A percentile compares a stretch with the other conserved stretches of the same genome.
phyloP scores from a whole-genome alignment of 2,888 invertebrate species.

The Caenorhabditis sp. region DNA sequence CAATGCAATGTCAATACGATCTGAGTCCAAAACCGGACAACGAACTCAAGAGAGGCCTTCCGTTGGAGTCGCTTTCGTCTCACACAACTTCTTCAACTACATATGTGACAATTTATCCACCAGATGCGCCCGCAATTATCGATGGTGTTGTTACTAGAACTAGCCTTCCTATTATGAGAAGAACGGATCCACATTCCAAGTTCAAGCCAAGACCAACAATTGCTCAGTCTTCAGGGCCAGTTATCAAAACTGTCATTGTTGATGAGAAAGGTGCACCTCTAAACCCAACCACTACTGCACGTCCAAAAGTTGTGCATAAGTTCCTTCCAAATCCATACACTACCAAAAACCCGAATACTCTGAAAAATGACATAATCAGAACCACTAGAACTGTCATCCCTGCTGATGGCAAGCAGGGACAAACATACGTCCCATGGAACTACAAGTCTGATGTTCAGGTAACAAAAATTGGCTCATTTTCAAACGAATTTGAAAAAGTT shows the following conservation, averaged over 20 bases:
- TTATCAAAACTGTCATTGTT: conserved; percentile 53
- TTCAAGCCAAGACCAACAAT: conserved; percentile 42
- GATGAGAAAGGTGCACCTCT: conserved; percentile 40
- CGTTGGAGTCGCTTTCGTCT: conserved; percentile 29
- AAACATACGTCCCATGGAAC: conserved; percentile 57
- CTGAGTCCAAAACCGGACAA: conserved; percentile 34
- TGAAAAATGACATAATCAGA: conserved; percentile 42
- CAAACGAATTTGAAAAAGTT: too few relatives aligned
- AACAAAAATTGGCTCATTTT: too few relatives aligned
- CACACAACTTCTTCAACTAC: conserved; percentile 35
- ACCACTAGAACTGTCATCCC: conserved; percentile 51
- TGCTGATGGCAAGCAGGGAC: conserved; percentile 31
- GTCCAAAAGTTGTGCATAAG: conserved; percentile 44
- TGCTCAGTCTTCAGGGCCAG: conserved; percentile 31
- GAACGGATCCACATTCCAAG: conserved; percentile 58
- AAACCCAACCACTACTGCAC: conserved; percentile 15
- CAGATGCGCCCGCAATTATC: conserved; percentile 19
- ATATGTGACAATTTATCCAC: conserved; percentile 52
- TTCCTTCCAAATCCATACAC: conserved; percentile 61
- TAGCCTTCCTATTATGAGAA: conserved; percentile 45
- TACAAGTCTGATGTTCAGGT: conserved; percentile 43
- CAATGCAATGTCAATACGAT: conserved; percentile 70
- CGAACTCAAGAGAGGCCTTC: conserved; percentile 48
- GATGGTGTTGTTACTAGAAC: conserved; percentile 54
- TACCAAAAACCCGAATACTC: conserved; percentile 38